Conservation (phyloP, 1,140 invertebrate species). For the Cepaea nemoralis region DNA sequence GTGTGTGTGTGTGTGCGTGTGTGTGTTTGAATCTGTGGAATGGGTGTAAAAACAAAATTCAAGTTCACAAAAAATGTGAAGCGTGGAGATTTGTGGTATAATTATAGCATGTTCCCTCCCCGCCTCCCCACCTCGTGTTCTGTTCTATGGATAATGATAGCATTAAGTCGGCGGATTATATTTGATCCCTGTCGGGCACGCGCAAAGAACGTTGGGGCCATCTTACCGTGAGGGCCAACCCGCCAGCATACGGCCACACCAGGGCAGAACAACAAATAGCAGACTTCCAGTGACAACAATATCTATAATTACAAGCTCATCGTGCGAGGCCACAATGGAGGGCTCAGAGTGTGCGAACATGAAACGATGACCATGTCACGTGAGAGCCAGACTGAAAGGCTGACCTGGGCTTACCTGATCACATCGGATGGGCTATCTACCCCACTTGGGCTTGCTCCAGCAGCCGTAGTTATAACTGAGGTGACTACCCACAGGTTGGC, state of each 20-base stretch:
- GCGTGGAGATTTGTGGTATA: background rate
- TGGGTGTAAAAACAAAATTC: background rate
- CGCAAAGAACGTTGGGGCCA: background rate
- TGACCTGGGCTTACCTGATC: too few species aligned
- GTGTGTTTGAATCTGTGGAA: too few species aligned
- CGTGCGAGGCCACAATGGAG: background rate
- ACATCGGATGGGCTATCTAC: too few species aligned
- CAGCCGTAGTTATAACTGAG: too few species aligned
- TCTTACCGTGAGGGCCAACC: background rate
- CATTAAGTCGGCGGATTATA: background rate
- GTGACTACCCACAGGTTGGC: too few species aligned
- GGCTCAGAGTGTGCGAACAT: background rate
- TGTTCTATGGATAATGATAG: background rate
- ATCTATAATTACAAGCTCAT: constrained; percentile 35
- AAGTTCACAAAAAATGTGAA: background rate
- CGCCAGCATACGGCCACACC: constrained; percentile 5
- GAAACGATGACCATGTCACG: too few species aligned
- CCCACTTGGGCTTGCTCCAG: too few species aligned
- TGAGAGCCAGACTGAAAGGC: too few species aligned
- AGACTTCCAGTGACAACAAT: constrained; percentile 12
- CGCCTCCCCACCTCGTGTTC: background rate
- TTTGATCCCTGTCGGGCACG: background rate
- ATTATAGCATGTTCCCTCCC: background rate
- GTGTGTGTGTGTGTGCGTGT: too few species aligned
- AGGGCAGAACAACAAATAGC: background rate